Conservation (phyloP, 2,888 invertebrate species). For the Glomeris marginata region DNA sequence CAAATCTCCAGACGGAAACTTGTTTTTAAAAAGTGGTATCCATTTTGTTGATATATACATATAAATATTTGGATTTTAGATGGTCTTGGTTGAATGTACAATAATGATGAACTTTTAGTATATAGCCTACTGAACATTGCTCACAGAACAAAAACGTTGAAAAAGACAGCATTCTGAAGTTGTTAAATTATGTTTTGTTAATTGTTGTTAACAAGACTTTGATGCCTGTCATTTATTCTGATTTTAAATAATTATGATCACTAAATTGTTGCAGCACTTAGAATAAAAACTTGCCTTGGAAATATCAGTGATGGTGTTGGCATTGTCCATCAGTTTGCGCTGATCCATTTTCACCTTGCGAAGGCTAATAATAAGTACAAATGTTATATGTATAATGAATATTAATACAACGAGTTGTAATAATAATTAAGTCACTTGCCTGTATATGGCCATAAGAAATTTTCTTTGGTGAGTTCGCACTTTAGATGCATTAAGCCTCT, state of each 20-base stretch:
- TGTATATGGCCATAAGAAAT: conserved; percentile 97
- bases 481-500: conserved; percentile 87
- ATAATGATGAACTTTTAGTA: too few relatives aligned
- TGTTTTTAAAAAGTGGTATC: too few relatives aligned
- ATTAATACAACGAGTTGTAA: too few relatives aligned
- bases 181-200: neutral
- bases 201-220: neutral
- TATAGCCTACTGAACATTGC: neutral
- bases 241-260: neutral
- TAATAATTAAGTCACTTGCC: too few relatives aligned
- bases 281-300: conserved; percentile 65
- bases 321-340: conserved; percentile 97
- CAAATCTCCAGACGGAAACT: too few relatives aligned
- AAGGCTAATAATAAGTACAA: conserved; percentile 54
- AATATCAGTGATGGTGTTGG: conserved; percentile 98
- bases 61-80: too few relatives aligned
- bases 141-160: neutral
- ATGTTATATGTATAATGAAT: too few relatives aligned
- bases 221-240: neutral
- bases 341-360: conserved; percentile 99
- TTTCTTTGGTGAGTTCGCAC: conserved; percentile 98
- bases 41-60: too few relatives aligned
- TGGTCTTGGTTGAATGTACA: too few relatives aligned
- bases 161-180: too few relatives aligned
- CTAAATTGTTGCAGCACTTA: too few relatives aligned